Evolutionary conservation across 1,140 invertebrate species (phyloP).

Genomic region (Drosophila pandora): DNA sequence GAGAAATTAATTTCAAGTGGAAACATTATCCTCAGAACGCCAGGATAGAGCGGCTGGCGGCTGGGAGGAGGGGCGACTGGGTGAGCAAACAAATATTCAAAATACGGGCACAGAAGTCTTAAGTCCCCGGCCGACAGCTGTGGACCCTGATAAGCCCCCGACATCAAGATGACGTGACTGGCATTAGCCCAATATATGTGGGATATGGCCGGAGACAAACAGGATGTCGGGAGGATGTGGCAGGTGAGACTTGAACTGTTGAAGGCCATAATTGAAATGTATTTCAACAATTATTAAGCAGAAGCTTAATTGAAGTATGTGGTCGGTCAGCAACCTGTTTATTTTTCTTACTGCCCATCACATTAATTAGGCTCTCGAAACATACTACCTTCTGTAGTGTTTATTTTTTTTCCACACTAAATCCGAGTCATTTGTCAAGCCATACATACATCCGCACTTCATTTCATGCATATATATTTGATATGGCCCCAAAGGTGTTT

Average conservation of each 20-base stretch:
- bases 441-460: constrained; percentile 24
- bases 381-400: not conserved
- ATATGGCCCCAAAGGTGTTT: constrained; percentile 75
- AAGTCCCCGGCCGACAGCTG: constrained; percentile 42
- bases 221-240: not conserved
- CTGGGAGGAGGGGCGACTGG: constrained; percentile 12
- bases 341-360: not conserved
- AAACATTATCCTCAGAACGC: constrained; percentile 56
- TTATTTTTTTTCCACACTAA: not conserved
- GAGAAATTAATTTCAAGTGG: constrained; percentile 82
- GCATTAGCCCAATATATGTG: constrained; percentile 23
- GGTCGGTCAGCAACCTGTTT: not conserved
- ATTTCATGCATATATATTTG: constrained; percentile 65
- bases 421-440: constrained; percentile 38
- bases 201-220: constrained; percentile 11
- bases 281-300: constrained; percentile 20
- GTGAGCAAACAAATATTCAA: constrained; percentile 72
- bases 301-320: constrained; percentile 33
- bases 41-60: not conserved
- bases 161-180: constrained; percentile 31
- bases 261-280: constrained; percentile 37
- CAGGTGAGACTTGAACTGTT: not conserved
- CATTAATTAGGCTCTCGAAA: constrained; percentile 28
- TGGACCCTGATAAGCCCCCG: constrained; percentile 36
- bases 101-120: constrained; percentile 54